phyloP scores from a whole-genome alignment of 2,888 invertebrate genomes.

The Autographa gamma region DNA sequence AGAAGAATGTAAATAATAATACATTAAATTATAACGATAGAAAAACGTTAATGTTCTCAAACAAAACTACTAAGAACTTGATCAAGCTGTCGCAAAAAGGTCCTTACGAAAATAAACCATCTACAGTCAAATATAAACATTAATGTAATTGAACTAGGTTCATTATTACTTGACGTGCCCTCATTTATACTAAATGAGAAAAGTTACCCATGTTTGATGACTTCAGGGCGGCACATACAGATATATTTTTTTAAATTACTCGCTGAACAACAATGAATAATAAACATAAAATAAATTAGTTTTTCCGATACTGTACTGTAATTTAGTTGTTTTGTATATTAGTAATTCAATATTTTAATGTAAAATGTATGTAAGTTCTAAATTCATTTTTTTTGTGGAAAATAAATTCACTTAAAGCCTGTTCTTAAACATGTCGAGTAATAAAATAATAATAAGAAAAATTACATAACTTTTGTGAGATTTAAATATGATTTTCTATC shows the following conservation, averaged over 20 bases:
- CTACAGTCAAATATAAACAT: constrained; percentile 23
- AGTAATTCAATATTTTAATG: not conserved
- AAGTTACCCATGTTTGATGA: constrained; percentile 59
- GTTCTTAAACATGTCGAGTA: no score
- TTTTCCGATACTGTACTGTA: not conserved
- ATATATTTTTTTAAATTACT: constrained; percentile 54
- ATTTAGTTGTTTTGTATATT: not conserved
- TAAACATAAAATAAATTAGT: constrained; percentile 25
- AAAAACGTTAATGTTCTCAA: constrained; percentile 21
- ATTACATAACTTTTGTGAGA: not conserved
- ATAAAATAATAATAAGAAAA: no score
- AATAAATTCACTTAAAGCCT: no score
- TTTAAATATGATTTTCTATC: not conserved
- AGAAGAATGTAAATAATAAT: not conserved
- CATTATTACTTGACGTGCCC: constrained; percentile 33
- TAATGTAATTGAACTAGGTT: constrained; percentile 18
- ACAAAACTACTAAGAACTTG: constrained; percentile 20
- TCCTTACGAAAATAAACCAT: constrained; percentile 5
- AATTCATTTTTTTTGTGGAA: no score
- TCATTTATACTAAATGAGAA: constrained; percentile 59
- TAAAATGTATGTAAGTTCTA: not conserved
- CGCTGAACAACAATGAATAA: constrained; percentile 37
- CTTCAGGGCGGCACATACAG: constrained; percentile 44
- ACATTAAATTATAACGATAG: constrained; percentile 15
- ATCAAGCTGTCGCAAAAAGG: constrained; percentile 30